Percentiles rank a stretch among this genome's conserved stretches.
Conservation (phyloP, 2,113 vertebrate genomes). For the Phainopepla nitens region DNA sequence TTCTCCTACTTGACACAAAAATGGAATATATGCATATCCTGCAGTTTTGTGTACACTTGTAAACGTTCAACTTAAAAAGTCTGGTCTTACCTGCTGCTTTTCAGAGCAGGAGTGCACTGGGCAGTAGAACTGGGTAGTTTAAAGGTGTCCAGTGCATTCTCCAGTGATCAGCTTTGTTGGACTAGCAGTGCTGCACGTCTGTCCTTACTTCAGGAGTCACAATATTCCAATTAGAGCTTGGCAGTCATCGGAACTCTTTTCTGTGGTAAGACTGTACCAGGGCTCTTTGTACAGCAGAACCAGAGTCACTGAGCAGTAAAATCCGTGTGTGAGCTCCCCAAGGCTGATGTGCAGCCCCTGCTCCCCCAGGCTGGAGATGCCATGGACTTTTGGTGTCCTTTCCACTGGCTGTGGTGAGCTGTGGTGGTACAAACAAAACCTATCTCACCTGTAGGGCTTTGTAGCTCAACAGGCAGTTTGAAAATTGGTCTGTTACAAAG, state of each 20-base stretch:
- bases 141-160: neutral
- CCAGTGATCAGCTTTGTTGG: neutral
- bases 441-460: neutral
- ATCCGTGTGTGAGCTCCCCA: rapidly evolving
- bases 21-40: rapidly evolving
- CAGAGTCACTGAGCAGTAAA: neutral
- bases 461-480: neutral
- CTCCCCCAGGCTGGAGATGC: neutral
- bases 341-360: neutral
- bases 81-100: neutral
- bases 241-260: neutral
- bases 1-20: neutral
- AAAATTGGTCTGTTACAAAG: neutral
- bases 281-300: neutral
- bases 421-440: rapidly evolving
- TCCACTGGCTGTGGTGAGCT: neutral
- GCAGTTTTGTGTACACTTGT: rapidly evolving
- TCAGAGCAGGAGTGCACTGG: neutral
- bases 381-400: neutral
- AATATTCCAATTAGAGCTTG: neutral
- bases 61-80: rapidly evolving
- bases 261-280: neutral
- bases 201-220: neutral
- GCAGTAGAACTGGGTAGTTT: neutral
- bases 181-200: neutral